Evolutionary conservation across 2,888 invertebrate species (phyloP).

Genomic region (Luperina nickerlii): DNA sequence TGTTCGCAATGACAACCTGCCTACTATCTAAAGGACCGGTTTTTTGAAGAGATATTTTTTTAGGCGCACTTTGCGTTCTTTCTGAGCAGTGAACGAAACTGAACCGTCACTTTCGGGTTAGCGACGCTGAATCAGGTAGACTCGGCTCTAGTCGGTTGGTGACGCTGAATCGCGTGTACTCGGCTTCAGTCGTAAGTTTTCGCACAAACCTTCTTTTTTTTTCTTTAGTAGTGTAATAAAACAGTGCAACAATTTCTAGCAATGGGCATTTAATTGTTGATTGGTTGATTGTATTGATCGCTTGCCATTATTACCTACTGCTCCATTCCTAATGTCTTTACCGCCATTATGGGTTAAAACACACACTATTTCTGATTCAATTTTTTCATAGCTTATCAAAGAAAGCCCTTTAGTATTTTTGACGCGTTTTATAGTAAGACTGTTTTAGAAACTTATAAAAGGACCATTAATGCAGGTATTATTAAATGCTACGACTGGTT

Average conservation of each 20-base stretch:
- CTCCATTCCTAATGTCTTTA: neutral
- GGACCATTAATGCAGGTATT: neutral
- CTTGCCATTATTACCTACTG: neutral
- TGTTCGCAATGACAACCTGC: neutral
- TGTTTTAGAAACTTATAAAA: conserved; percentile 6
- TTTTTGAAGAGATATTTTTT: neutral
- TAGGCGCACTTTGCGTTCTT: neutral
- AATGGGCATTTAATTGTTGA: neutral
- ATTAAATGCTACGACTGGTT: neutral
- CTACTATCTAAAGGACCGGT: no score
- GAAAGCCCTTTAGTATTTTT: neutral
- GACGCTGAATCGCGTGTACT: no score
- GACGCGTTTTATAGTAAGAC: neutral
- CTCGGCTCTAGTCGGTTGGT: no score
- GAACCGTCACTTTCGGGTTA: no score
- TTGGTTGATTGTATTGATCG: neutral
- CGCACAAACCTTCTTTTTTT: no score
- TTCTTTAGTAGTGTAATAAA: no score
- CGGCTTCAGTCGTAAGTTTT: neutral
- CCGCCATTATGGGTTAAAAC: neutral
- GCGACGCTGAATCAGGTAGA: no score
- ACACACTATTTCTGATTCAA: neutral
- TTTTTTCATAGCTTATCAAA: neutral
- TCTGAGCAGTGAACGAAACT: no score
- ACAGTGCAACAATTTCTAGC: neutral